Conservation (phyloP, 2,113 vertebrate species). For the Phoenicopterus ruber region DNA sequence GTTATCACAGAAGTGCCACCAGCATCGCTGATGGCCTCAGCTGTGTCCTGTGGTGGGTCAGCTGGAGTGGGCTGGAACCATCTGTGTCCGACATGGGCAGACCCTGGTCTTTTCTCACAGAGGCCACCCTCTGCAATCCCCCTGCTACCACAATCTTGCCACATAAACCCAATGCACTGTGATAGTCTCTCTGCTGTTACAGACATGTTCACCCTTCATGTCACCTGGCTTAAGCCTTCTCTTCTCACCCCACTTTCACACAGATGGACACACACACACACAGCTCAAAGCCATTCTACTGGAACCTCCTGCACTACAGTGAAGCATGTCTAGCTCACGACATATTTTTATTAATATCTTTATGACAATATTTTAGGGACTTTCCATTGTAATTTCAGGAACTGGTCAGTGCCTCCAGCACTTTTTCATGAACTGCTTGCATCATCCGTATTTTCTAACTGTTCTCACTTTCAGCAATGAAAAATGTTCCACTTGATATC, state of each 20-base stretch:
- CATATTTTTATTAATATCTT: neutral
- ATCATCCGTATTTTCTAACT: neutral
- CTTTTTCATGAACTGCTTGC: neutral
- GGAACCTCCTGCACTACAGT: neutral
- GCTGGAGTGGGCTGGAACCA: neutral
- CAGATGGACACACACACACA: no score
- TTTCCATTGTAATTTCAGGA: neutral
- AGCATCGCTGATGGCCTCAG: neutral
- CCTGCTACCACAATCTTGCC: neutral
- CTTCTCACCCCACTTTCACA: neutral
- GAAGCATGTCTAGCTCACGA: neutral
- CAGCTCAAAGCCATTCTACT: neutral
- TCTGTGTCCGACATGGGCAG: fast-evolving
- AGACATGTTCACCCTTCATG: neutral
- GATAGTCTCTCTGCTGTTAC: neutral
- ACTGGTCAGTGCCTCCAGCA: neutral
- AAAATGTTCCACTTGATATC: neutral
- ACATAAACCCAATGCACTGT: neutral
- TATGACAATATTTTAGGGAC: neutral
- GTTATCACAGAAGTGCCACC: neutral
- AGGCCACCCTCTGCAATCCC: neutral
- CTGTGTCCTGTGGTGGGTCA: neutral
- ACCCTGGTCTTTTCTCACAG: neutral
- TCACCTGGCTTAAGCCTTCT: neutral
- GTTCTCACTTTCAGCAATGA: neutral